Base-by-base conservation (phyloP, 1,140 invertebrate genomes). In the Lepidotrigona ventralis region DNA sequence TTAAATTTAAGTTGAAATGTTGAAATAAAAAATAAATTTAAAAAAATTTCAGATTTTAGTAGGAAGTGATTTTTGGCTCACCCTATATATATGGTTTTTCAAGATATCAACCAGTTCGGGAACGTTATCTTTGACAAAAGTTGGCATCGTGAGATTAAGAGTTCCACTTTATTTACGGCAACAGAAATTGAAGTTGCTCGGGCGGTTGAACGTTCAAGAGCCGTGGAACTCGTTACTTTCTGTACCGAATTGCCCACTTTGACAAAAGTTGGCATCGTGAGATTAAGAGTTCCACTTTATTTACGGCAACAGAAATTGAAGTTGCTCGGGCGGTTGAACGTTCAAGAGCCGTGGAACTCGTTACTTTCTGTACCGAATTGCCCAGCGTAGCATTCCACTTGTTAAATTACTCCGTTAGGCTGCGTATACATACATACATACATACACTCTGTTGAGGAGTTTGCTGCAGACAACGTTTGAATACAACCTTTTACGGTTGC, bases 371-470 rank as follows among this genome's bases (percentile, higher is more conserved):
- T 39, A 12, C n/a, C 63, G 76, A 68, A 69, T 54, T 69, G 76
- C 33, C 29, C 64, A 12, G 60, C 46, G 19, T 12, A 5, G 21
- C 51, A 26, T 29, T 66, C 19, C n/a, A 53, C 19, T 77, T 77
- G 66, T 77, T 77, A 77, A 77, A 66, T 66, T 77, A 66, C 60
- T 66, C 46, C 26, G 75, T 77, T 77, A 53, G 60, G 60, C 46
- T 23, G 46, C 66, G 46, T 66, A 33, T 33, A 33, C 33, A 33
- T 33, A 33, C 33, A 33, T 33, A 33, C 33, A 33, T 33, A 33
- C 33, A 33, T 33, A 33, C 33, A 66, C 60, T 66, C 53, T 66
- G 11, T 19, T 11, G 46, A 21, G 14, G 60, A 66, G 39, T 77
- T 77, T 33, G 60, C 29, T 33, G 33, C 46, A 6, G 2, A n/a